Base-by-base conservation (phyloP, 1,140 invertebrate species). In the Zaprionus gabonicus region DNA sequence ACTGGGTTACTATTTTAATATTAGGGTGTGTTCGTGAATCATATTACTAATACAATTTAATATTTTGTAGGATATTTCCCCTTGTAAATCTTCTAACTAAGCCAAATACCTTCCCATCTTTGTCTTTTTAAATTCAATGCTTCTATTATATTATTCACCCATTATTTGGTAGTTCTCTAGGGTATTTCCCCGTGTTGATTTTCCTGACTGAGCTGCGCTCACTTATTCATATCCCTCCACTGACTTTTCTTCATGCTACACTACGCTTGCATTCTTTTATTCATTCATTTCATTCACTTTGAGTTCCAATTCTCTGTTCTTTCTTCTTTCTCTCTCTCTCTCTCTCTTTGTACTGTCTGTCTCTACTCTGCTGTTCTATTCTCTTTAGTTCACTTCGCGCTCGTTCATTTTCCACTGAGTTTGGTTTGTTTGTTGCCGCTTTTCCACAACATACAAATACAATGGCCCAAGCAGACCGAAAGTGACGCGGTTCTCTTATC, bases 271-370 rank as follows among this genome's bases (percentile, higher is more conserved):
- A 78, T 82, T 86, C 64, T 49, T 82, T 75, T 80, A 75, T 76
- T 71, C 72, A 60, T 73, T 82, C 76, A 57, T 78, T 71, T 73
- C 68, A 79, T 82, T 82, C 81, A 79, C 53, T 65, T 71, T 44
- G 76, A 76, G 76, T 79, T 82, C 17, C 64, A 72, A 71, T 77
- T 38, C 71, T 57, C 59, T 58, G 25, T 57, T 72, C 10, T 27
- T 20, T 25, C 20, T 27, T 12, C 13, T 6, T 12, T 20, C 15
- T 27, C 27, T 34, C 46, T 34, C 20, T 34, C 20, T 62, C 51
- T 68, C 44, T 51, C 15, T 36, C 59, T 13, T 13, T 51, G 20
- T 44, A 17, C 4, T 17, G 1, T 36, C 15, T 25, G 20, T 67
- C 38, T 67, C 25, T 38, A 28, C 27, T 38, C 3, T 65, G 56